Evolutionary conservation across 2,797 vertebrate species (phyloP).

Genomic region (Thripadectes ignobilis): DNA sequence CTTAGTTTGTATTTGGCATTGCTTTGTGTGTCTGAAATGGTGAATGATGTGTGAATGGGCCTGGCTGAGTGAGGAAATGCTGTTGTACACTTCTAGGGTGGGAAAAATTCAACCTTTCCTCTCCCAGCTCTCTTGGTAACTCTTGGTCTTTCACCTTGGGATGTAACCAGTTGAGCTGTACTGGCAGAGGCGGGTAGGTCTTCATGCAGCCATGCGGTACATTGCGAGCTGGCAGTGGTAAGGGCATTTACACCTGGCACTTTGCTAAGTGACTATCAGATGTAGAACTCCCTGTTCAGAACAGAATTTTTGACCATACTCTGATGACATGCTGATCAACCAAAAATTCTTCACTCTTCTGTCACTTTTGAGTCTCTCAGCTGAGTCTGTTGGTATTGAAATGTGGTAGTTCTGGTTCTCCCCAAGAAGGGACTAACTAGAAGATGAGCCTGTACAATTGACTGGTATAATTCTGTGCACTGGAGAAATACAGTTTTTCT

Average conservation of each 20-base stretch:
- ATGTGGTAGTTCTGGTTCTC: slow-evolving; percentile 29
- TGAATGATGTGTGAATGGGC: slow-evolving; percentile 50
- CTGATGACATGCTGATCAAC: slow-evolving; percentile 29
- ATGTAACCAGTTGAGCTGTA: slow-evolving; percentile 29
- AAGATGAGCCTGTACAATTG: neutral
- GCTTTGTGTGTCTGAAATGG: slow-evolving; percentile 45
- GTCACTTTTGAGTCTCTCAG: slow-evolving; percentile 29
- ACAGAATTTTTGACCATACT: slow-evolving; percentile 28
- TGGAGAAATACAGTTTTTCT: slow-evolving; percentile 48
- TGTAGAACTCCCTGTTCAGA: slow-evolving; percentile 7
- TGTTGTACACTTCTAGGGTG: slow-evolving; percentile 61
- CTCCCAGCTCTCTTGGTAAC: slow-evolving; percentile 26
- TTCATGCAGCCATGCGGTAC: neutral
- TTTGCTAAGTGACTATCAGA: slow-evolving; percentile 55
- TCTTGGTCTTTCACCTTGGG: neutral
- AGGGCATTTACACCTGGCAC: slow-evolving; percentile 39
- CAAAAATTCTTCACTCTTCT: slow-evolving; percentile 26
- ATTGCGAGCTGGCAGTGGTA: neutral
- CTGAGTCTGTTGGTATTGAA: neutral
- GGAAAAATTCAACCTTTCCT: slow-evolving; percentile 5
- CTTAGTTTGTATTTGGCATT: slow-evolving; percentile 63
- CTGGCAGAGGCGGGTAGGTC: slow-evolving; percentile 18
- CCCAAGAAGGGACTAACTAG: slow-evolving; percentile 20
- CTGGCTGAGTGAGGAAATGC: slow-evolving; percentile 50
- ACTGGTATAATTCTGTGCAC: neutral